Evolutionary conservation across 2,113 vertebrate species (phyloP), one percentile per base, ranked within the genome.

Genomic region (Colistium nudipinnis): DNA sequence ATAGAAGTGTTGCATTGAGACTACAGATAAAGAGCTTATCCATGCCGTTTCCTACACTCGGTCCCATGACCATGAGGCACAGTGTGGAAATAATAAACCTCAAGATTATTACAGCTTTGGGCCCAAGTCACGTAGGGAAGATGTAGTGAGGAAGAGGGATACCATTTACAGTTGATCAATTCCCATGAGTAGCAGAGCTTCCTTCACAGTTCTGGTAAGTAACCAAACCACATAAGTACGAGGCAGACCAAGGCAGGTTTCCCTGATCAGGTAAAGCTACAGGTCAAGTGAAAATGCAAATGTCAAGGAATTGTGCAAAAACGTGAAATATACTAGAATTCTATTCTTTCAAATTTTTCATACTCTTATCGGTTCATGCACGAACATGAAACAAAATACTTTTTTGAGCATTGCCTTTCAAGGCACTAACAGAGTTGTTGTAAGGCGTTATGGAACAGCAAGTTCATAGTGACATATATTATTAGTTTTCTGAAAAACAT

Each of bases 21-120:
- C 52, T 33, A 49, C 63, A 81, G 83, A 88, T 79, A 85, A 84
- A 87, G 88, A 83, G 84, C 81, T 89, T 88, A 88, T 82, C 83
- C 68, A 31, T 81, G 63, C 33, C 56, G 63, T 80, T 79, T 80
- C 45, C 27, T 72, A 49, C 72, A 57, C 41, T 38, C 48, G 68
- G 80, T 82, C 83, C 45, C 87, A 81, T 87, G 89, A 86, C 83
- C 83, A 55, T 27, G 70, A 83, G 70, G 52, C 69, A 44, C 63
- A 53, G 27, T 17, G 76, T 60, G 78, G 45, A 82, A 83, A 81
- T 60, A 69, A 61, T 36, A 80, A 73, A 81, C 53, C 82, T 64
- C 20, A 20, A 65, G 43, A 31, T 73, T 24, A 48, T 25, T 57
- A 43, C 20, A 51, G 39, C 59, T 22, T 49, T 72, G 38, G 25